A percentile compares a stretch with the other conserved stretches of the same genome.
Conservation (phyloP, 2,797 vertebrate genomes). For the Argentina silus region DNA sequence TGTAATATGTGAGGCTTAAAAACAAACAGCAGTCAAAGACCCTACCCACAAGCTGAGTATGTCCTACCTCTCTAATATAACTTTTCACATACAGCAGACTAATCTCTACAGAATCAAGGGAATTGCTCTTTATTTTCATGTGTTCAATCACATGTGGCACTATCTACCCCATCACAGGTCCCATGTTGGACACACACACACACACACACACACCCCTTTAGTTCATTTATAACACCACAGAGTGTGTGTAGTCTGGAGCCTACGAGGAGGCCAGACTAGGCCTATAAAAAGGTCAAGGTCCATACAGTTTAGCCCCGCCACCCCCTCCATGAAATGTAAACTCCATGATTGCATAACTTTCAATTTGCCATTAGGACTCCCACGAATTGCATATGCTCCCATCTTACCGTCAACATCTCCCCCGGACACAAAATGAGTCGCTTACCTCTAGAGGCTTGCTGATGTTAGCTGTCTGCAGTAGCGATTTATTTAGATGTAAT, state of each 20-base stretch:
- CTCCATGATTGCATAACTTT: background rate
- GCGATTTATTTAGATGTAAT: too few species aligned
- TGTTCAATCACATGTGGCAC: background rate
- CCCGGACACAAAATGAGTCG: too few species aligned
- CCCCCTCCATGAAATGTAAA: background rate
- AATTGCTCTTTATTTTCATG: background rate
- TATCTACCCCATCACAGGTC: background rate
- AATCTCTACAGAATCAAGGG: background rate
- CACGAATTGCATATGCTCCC: too few species aligned
- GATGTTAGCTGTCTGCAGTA: too few species aligned
- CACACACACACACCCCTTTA: background rate
- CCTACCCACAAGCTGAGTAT: background rate
- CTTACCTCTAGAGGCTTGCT: too few species aligned
- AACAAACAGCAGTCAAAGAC: too few species aligned
- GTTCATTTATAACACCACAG: background rate
- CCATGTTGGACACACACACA: background rate
- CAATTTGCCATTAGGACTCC: too few species aligned
- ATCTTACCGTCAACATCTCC: too few species aligned
- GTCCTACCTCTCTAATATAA: background rate
- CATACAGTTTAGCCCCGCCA: background rate
- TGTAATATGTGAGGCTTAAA: too few species aligned
- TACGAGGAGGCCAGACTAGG: too few species aligned
- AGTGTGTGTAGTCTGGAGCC: background rate
- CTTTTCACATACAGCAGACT: background rate
- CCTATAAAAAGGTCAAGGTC: background rate